phyloP scores from a whole-genome alignment of 2,797 vertebrate species.

The Dendrocincla tyrannina region DNA sequence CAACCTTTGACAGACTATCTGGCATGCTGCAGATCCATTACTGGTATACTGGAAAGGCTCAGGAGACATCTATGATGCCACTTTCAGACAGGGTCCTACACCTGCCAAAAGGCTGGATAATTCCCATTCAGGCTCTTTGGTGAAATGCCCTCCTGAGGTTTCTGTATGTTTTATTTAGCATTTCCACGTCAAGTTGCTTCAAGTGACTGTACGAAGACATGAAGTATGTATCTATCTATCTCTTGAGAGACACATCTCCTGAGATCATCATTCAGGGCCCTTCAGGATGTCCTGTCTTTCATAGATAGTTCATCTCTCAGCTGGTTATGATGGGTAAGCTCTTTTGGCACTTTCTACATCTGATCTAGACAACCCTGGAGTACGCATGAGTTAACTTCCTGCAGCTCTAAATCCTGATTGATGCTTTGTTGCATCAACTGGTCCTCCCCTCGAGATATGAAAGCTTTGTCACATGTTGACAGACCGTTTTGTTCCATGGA shows the following conservation, averaged over 20 bases:
- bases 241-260: constrained; percentile 43
- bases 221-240: constrained; percentile 38
- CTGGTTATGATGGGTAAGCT: constrained; percentile 34
- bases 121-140: not conserved
- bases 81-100: constrained; percentile 35
- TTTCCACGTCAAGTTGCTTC: constrained; percentile 22
- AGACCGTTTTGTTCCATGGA: not conserved
- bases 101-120: constrained; percentile 48
- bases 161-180: constrained; percentile 58
- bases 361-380: constrained; percentile 30
- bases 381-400: constrained; percentile 52
- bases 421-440: not conserved
- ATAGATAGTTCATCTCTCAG: constrained; percentile 4
- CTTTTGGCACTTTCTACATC: constrained; percentile 41
- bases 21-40: constrained; percentile 55
- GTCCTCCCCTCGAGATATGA: not conserved
- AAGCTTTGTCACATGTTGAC: constrained; percentile 19
- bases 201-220: constrained; percentile 36
- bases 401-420: constrained; percentile 9
- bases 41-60: constrained; percentile 34
- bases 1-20: constrained; percentile 58
- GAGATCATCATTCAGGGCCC: constrained; percentile 14
- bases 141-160: constrained; percentile 30
- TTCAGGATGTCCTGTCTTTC: constrained; percentile 59
- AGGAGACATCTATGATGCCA: constrained; percentile 46